Evolutionary conservation across 2,797 vertebrate genomes (phyloP), one percentile per base, ranked within the genome.

Genomic region (Coendou prehensilis): DNA sequence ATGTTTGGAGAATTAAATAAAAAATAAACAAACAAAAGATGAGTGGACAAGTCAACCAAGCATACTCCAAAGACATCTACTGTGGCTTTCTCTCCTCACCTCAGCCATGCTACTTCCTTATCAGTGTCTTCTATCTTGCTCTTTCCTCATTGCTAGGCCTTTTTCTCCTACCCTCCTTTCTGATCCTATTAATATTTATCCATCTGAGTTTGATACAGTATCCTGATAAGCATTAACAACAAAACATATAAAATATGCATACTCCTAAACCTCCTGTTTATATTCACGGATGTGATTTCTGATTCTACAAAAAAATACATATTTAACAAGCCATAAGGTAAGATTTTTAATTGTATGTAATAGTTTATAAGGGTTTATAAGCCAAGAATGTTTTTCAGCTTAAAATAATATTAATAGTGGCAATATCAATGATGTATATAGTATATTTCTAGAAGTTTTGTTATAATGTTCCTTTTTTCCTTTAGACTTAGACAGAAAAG

Each of bases 351-450:
- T 47, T 37, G 17, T 71, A 28, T 6, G 0, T 22, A 89, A 23
- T 82, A 45, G 20, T 61, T 33, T 87, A 14, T 15, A 73, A 76
- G 17, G 85, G 26, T 5, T 41, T 23, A 28, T 17, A 33, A 76
- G 17, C 0, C 61, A 50, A 37, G 4, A 80, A 26, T 45, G 1
- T 88, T 45, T 87, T 90, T 61, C 61, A 56, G 54, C 79, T 89
- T 95, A 61, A 89, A 94, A 87, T 67, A 83, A 47, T 83, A 7
- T 79, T 91, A 91, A 71, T 83, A 47, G 37, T 76, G 3, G 18
- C 64, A 89, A 1, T 47, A 47, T 1, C 37, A 47, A 50, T n/a
- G 50, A 63, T 75, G 73, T 30, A n/a, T 56, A 28, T 26, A 26
- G 78, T 45, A 18, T 47, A 67, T 89, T 88, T 73, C 84, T 84